Base-by-base conservation (phyloP, 2,888 invertebrate species). In the Scaeva pyrastri region DNA sequence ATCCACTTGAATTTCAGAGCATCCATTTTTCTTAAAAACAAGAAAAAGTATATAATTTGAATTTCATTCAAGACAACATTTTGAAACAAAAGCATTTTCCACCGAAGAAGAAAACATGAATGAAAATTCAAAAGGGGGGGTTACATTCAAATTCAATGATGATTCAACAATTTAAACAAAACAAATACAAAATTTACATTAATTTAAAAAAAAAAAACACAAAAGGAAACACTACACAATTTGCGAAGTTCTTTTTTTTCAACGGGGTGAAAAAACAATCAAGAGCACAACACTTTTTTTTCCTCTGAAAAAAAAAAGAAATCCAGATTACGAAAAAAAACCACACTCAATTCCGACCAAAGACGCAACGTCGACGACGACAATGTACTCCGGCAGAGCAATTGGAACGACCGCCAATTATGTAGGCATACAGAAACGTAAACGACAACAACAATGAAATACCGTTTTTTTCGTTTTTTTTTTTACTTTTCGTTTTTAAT, bases 1-100 rank as follows among this genome's bases (percentile, higher is more conserved):
- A 70, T 85, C 81, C 85, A 73, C 85, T 85, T 73, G 76, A 81
- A 45, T 62, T 66, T 64, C 31, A 77, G 19, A 39, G 10, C 11
- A 64, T 41, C n/a, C 68, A n/a, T n/a, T n/a, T n/a, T 50, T 74
- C 78, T 31, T 7, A 31, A 31, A 31, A 31, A 31, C 31, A 2
- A 31, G 7, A 31, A n/a, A n/a, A n/a, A n/a, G n/a, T n/a, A n/a
- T n/a, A n/a, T n/a, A n/a, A n/a, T n/a, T n/a, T n/a, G n/a, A n/a
- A n/a, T n/a, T n/a, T n/a, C n/a, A n/a, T n/a, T n/a, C n/a, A n/a
- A n/a, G n/a, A n/a, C n/a, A n/a, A n/a, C n/a, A n/a, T n/a, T n/a
- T n/a, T n/a, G n/a, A n/a, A n/a, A n/a, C n/a, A n/a, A n/a, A n/a
- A n/a, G n/a, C n/a, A 16, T 60, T 41, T 5, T 21, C 39, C n/a